Conservation (phyloP, 2,113 vertebrate genomes). For the Nothocercus julius region DNA sequence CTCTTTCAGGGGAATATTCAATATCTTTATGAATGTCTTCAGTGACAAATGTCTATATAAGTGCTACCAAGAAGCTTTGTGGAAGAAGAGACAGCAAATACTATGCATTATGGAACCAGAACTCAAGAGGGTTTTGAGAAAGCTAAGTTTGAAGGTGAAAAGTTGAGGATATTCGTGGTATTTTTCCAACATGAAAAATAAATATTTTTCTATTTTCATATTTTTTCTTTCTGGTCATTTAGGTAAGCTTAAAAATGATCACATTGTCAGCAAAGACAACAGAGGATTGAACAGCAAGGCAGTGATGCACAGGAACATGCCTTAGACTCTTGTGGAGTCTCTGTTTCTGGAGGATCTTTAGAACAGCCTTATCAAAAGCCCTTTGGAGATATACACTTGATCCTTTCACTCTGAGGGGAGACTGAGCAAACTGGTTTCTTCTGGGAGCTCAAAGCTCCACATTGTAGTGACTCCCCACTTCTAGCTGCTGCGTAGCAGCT, state of each 20-base stretch:
- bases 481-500: not conserved
- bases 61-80: not conserved
- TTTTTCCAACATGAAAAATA: not conserved
- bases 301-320: not conserved
- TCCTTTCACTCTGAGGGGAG: not conserved
- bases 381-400: rapidly evolving
- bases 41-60: too few species aligned
- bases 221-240: not conserved
- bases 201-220: not conserved
- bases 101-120: not conserved
- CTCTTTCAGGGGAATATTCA: not conserved
- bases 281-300: not conserved
- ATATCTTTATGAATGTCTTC: not conserved
- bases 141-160: not conserved
- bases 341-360: not conserved
- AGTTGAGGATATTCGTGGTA: not conserved
- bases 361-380: not conserved
- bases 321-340: not conserved
- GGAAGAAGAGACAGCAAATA: not conserved
- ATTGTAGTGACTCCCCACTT: rapidly evolving
- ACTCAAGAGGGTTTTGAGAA: not conserved
- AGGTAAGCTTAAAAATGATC: not conserved
- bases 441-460: not conserved
- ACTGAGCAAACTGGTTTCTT: not conserved
- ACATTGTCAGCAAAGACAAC: not conserved